A percentile compares a stretch with the other conserved stretches of the same genome.
Evolutionary conservation across 1,140 invertebrate species (phyloP).

Genomic region (Hylaeus volcanicus): DNA sequence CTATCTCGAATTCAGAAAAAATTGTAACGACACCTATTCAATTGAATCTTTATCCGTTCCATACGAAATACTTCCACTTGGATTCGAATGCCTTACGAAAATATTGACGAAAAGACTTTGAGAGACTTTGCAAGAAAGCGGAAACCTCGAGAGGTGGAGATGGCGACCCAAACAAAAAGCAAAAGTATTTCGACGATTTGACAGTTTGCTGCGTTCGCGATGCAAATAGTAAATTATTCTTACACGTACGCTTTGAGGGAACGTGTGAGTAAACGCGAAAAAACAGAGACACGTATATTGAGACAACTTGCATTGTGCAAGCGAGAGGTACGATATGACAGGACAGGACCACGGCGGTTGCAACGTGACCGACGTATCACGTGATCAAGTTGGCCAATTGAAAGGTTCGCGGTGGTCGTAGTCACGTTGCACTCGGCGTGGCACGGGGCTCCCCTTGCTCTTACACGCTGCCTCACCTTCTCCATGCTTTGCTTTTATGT

Average conservation of each 20-base stretch:
- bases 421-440: conserved; percentile 76
- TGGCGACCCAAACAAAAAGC: too few relatives aligned
- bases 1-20: too few relatives aligned
- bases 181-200: too few relatives aligned
- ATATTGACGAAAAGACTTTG: too few relatives aligned
- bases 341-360: conserved; percentile 74
- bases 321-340: neutral
- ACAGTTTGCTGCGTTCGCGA: too few relatives aligned
- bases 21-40: too few relatives aligned
- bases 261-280: neutral
- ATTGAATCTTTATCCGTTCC: too few relatives aligned
- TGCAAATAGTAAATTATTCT: too few relatives aligned
- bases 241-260: neutral
- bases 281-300: neutral
- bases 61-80: too few relatives aligned
- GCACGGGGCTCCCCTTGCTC: conserved; percentile 60
- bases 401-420: conserved; percentile 56
- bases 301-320: neutral
- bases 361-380: conserved; percentile 79
- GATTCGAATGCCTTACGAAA: too few relatives aligned
- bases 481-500: conserved; percentile 15
- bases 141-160: too few relatives aligned
- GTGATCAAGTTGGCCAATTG: conserved; percentile 65
- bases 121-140: too few relatives aligned
- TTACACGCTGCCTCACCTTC: conserved; percentile 63